A percentile compares a stretch with the other conserved stretches of the same genome.
Conservation (phyloP, 2,888 invertebrate genomes). For the Aphidoletes aphidimyza region DNA sequence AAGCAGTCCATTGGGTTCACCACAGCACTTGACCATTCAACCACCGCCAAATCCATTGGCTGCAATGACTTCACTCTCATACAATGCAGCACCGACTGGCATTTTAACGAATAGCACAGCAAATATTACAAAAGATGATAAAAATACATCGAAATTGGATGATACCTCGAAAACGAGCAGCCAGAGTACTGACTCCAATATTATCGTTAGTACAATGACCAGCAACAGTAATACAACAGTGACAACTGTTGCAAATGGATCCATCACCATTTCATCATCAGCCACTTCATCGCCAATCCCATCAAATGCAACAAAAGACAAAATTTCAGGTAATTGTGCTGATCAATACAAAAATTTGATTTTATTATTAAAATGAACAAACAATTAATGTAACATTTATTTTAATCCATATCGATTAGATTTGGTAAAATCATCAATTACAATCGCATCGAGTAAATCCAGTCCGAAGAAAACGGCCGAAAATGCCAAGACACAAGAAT, state of each 20-base stretch:
- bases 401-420: not conserved
- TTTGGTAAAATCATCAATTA: not conserved
- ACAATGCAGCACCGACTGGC: not conserved
- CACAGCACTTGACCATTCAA: conserved; percentile 62
- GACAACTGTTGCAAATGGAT: conserved; percentile 52
- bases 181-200: not conserved
- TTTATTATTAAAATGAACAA: not conserved
- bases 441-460: not conserved
- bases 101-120: not conserved
- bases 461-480: conserved; percentile 56
- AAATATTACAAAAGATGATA: not conserved
- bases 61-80: conserved; percentile 63
- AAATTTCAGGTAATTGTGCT: not conserved
- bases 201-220: not conserved
- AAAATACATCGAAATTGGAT: not conserved
- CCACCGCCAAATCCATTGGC: conserved; percentile 64
- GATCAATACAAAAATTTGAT: not conserved
- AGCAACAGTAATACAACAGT: not conserved
- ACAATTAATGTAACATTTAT: conserved; percentile 4
- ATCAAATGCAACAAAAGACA: not conserved
- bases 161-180: not conserved
- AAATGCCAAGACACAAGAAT: not conserved
- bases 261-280: conserved; percentile 54
- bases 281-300: not conserved
- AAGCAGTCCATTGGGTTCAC: conserved; percentile 59